phyloP scores from a whole-genome alignment of 1,140 invertebrate species.

The Bombyx mori region DNA sequence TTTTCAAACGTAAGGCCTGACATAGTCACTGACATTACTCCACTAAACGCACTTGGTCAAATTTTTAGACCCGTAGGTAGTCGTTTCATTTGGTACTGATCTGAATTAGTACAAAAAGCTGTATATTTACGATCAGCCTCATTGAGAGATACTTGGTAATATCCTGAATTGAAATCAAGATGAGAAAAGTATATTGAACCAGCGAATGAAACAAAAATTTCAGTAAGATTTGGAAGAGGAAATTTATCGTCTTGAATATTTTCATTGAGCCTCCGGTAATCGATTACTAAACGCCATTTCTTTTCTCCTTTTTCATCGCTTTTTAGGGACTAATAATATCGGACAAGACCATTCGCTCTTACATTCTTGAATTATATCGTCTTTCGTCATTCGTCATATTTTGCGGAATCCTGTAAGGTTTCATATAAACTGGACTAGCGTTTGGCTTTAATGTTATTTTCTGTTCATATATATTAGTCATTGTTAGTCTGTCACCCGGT shows the following conservation, averaged over 20 bases:
- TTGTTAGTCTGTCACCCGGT: background rate
- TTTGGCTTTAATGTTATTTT: background rate
- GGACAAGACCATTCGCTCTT: slow-evolving; percentile 4
- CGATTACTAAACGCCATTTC: slow-evolving; percentile 4
- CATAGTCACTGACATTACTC: slow-evolving; percentile 2
- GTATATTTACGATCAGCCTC: background rate
- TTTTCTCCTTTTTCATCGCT: background rate
- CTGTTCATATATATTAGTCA: background rate
- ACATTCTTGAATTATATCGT: slow-evolving; percentile 4
- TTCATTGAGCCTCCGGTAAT: slow-evolving; percentile 3
- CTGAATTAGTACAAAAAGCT: slow-evolving; percentile 1
- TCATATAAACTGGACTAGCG: background rate
- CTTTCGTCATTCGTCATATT: background rate
- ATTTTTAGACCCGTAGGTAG: background rate
- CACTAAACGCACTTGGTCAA: background rate
- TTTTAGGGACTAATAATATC: slow-evolving; percentile 2
- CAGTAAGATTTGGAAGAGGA: background rate
- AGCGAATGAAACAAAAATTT: slow-evolving; percentile 3
- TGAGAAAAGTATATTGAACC: slow-evolving; percentile 2
- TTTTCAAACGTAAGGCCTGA: background rate
- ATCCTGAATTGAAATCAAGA: background rate
- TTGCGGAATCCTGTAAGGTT: background rate
- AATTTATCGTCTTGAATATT: slow-evolving; percentile 2
- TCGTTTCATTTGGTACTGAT: background rate
- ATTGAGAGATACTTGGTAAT: background rate